Base-by-base conservation (phyloP, 1,140 invertebrate species). In the Ceratosolen fusciceps region DNA sequence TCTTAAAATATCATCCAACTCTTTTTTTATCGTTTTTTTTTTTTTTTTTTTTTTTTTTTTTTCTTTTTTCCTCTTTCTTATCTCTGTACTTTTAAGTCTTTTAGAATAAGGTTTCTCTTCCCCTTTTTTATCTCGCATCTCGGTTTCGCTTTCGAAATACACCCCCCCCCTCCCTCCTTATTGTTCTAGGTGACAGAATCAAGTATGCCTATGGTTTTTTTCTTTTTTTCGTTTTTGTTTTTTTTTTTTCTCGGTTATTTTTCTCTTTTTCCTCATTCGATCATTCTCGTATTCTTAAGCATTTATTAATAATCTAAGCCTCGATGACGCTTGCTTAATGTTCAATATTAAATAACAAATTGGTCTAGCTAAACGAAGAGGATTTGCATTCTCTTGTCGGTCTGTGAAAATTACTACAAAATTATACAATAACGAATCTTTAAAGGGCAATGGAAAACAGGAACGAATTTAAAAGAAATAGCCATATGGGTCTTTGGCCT, bases 301-400 rank as follows among this genome's bases (percentile, higher is more conserved):
- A 65, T 75, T 72, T 56, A 78, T 37, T 78, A 79, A 37, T 72
- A 79, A 37, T 72, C 47, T 78, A 79, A 79, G 73, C 79, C 47
- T 71, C 39, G 77, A 81, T 81, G 75, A 83, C 70, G 79, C 74
- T 68, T 71, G 58, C 74, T 49, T 58, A 77, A 58, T 58, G 56
- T 58, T 76, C 68, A 49, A 62, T 80, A 83, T 83, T 83, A 83
- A 83, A 85, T 84, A 86, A 87, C 83, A 82, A 87, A 86, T 88
- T 88, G 78, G 82, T 82, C 87, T 88, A 88, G 82, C 86, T 87
- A 87, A 82, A 82, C 52, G 82, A 82, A 82, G 78, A 82, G 77
- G 70, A 80, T 65, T 60, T 62, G 37, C 67, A 78, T 74, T 80
- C 79, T 80, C 74, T 80, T 65, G 54, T 54, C 65, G 79, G 54